Percentiles rank a stretch among this genome's conserved stretches.
phyloP scores from a whole-genome alignment of 1,140 invertebrate genomes.

The Holotrichia oblita region DNA sequence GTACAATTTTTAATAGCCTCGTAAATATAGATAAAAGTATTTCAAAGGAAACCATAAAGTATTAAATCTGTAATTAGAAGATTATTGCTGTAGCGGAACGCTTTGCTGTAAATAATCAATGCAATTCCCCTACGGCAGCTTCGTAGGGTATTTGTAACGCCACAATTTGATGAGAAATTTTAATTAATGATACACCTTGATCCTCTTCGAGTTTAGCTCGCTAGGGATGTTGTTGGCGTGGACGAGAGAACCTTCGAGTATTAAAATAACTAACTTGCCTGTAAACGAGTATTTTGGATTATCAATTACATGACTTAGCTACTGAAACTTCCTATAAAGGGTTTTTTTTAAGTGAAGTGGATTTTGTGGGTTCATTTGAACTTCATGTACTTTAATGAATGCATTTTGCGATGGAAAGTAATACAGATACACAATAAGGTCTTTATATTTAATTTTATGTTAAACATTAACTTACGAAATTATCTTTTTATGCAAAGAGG shows the following conservation, averaged over 20 bases:
- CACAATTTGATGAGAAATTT: slow-evolving; percentile 8
- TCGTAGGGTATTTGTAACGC: neutral
- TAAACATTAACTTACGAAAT: too few species aligned
- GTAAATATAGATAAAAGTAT: neutral
- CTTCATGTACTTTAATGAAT: neutral
- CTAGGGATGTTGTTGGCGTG: neutral
- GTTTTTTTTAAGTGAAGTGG: neutral
- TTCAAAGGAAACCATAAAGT: neutral
- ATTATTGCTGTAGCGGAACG: neutral
- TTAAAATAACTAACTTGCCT: neutral
- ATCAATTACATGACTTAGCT: slow-evolving; percentile 6
- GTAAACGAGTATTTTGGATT: neutral
- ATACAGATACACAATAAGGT: neutral
- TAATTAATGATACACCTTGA: slow-evolving; percentile 28
- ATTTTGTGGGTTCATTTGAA: neutral
- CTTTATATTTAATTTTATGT: neutral
- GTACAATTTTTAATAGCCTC: too few species aligned
- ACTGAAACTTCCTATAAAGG: neutral
- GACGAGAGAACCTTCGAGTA: neutral
- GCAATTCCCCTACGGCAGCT: neutral
- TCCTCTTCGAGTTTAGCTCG: slow-evolving; percentile 9
- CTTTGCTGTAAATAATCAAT: neutral
- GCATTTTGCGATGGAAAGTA: neutral
- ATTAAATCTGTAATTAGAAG: neutral
- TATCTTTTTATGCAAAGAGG: too few species aligned